Base-by-base conservation (phyloP, 2,888 invertebrate species). In the Chloroclystis v-ata region DNA sequence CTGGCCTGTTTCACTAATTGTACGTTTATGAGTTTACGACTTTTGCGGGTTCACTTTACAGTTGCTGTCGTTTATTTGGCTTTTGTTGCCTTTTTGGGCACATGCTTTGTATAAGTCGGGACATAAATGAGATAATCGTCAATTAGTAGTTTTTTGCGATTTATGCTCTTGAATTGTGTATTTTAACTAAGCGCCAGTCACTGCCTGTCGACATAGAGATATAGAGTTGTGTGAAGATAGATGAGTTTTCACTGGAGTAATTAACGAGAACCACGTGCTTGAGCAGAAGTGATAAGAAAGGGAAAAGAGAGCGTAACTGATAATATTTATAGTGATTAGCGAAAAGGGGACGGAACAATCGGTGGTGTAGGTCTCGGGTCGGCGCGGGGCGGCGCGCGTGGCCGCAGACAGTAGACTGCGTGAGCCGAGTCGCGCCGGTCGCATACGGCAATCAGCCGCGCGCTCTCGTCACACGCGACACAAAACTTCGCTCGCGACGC, bases 371-470 rank as follows among this genome's bases (percentile, higher is more conserved):
- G 85, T 81, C 32, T 16, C 14, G 32, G 82, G 61, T 79, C 10
- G 35, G 76, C 82, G 89, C 85, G 84, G 86, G 89, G 89, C 89
- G 90, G 89, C 89, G 90, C 90, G 90, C 89, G 89, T 86, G 87
- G 76, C 79, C 72, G 47, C 64, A 89, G 67, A 68, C 89, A 91
- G 90, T 90, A 90, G 89, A 89, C 84, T 90, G 90, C 90, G 90
- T 89, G 90, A 89, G 89, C 89, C 89, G 90, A 89, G 90, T 89
- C 81, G 83, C 89, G 90, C 83, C 87, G 90, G 83, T 81, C 83
- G 85, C 74, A 69, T 65, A 69, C 74, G 73, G 72, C 74, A 64
- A 58, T 67, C 60, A 72, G 67, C 73, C 75, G 78, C 75, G 75
- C 70, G 75, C 78, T 72, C 77, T 69, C 72, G 67, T 67, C 82